Conservation (phyloP, 1,140 invertebrate genomes). For the Drosophila subpulchrella region DNA sequence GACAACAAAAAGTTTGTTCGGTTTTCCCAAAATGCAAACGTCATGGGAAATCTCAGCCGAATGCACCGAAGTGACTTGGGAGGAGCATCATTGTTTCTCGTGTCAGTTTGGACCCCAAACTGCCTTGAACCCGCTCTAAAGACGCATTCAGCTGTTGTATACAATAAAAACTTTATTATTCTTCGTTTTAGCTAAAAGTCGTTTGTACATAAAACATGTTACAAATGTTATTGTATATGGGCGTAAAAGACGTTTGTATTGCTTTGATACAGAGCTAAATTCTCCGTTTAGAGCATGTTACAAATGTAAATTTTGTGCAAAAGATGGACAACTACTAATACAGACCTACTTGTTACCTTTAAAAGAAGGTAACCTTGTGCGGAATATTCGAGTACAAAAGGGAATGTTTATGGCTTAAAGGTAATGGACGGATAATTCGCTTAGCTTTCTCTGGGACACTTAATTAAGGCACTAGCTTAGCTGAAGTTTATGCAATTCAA, state of each 20-base stretch:
- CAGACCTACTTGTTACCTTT: constrained; percentile 16
- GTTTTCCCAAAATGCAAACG: constrained; percentile 38
- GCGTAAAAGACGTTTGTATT: constrained; percentile 27
- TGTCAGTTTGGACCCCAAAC: constrained; percentile 5
- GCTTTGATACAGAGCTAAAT: constrained; percentile 30
- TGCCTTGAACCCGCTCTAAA: constrained; percentile 45
- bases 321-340: constrained; percentile 26
- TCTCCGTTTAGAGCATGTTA: constrained; percentile 34
- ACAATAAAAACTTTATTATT: constrained; percentile 78
- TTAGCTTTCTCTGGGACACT: constrained; percentile 37
- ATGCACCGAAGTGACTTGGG: constrained; percentile 25
- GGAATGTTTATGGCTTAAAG: constrained; percentile 40
- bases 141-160: constrained; percentile 54
- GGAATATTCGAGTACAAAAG: constrained; percentile 31
- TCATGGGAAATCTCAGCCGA: constrained; percentile 44
- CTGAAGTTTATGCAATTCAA: constrained; percentile 80
- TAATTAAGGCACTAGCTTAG: constrained; percentile 70
- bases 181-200: constrained; percentile 70
- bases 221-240: constrained; percentile 55
- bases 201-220: constrained; percentile 73
- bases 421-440: constrained; percentile 18
- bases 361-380: constrained; percentile 22
- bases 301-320: constrained; percentile 31
- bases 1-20: constrained; percentile 28
- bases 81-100: constrained; percentile 27